These are phyloP conservation scores for Amiota mariae DNA, from an alignment of 2,888 invertebrate genomes.

Conservation along the genomic window DNA sequence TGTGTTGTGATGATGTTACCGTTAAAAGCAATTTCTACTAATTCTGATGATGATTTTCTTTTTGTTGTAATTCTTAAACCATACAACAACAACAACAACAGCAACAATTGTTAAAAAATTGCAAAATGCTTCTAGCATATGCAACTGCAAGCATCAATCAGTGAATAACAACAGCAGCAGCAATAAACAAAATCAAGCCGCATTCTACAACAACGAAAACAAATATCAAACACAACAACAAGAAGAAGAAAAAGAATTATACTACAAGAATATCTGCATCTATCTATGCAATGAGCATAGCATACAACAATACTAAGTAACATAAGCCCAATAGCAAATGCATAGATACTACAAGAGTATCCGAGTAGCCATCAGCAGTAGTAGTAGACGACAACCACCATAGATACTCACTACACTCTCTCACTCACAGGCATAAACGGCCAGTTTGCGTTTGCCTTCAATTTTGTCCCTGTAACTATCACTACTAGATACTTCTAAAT, in stretches of 20 bases:
- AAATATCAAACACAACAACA: background rate
- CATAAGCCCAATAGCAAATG: conserved; percentile 7
- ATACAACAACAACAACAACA: background rate
- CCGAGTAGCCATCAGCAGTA: background rate
- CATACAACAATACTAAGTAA: conserved; percentile 3
- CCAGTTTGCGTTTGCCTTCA: conserved; percentile 1
- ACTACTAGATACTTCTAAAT: background rate
- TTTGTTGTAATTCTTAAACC: no score
- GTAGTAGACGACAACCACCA: conserved; percentile 10
- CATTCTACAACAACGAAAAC: background rate
- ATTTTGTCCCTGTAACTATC: background rate
- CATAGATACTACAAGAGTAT: conserved; percentile 8
- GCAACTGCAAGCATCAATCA: conserved; percentile 24
- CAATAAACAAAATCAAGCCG: conserved; percentile 21
- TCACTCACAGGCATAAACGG: background rate
- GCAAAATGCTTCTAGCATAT: background rate
- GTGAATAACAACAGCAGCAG: background rate
- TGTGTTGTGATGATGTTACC: no score
- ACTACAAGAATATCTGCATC: conserved; percentile 10
- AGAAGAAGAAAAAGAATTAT: background rate
- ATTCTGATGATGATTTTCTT: no score
- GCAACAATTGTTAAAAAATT: background rate
- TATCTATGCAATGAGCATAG: conserved; percentile 9
- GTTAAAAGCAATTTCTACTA: no score
- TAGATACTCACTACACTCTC: background rate